These are phyloP conservation scores for Daktulosphaira vitifoliae DNA, from an alignment of 1,140 invertebrate species.

Conservation along the genomic window DNA sequence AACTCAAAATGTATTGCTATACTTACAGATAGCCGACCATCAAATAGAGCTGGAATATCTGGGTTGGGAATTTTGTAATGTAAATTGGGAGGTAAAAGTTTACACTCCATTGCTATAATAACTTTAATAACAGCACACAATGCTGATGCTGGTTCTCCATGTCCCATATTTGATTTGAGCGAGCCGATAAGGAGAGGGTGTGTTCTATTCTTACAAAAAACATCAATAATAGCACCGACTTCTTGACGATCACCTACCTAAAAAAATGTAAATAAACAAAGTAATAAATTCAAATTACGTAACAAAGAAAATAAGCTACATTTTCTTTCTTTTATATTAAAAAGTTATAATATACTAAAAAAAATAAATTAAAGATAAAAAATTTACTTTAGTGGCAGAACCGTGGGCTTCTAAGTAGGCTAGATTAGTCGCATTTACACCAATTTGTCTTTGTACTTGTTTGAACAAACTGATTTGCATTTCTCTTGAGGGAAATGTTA, in stretches of 20 bases:
- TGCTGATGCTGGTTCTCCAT: slow-evolving; percentile 59
- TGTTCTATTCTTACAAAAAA: slow-evolving; percentile 45
- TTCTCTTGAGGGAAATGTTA: slow-evolving; percentile 23
- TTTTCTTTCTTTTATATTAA: neutral
- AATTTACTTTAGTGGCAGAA: slow-evolving; percentile 43
- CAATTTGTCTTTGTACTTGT: slow-evolving; percentile 37
- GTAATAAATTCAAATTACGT: too few relatives aligned
- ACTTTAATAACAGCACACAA: slow-evolving; percentile 52
- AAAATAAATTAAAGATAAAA: neutral
- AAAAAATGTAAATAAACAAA: too few relatives aligned
- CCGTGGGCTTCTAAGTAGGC: slow-evolving; percentile 41
- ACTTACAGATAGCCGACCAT: slow-evolving; percentile 49
- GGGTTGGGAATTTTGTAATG: slow-evolving; percentile 56
- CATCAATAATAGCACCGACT: slow-evolving; percentile 40
- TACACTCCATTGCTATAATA: slow-evolving; percentile 35
- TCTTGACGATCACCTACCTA: slow-evolving; percentile 40
- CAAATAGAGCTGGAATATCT: slow-evolving; percentile 52
- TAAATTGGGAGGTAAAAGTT: slow-evolving; percentile 44
- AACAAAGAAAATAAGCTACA: neutral
- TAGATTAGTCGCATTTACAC: slow-evolving; percentile 50
- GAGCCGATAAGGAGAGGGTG: slow-evolving; percentile 57
- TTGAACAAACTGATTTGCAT: slow-evolving; percentile 28
- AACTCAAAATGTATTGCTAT: neutral
- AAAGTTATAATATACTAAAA: neutral
- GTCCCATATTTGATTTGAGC: slow-evolving; percentile 66